phyloP scores from a whole-genome alignment of 37 sponge, comb jelly and placozoan species.

The Eunapius fragilis region DNA sequence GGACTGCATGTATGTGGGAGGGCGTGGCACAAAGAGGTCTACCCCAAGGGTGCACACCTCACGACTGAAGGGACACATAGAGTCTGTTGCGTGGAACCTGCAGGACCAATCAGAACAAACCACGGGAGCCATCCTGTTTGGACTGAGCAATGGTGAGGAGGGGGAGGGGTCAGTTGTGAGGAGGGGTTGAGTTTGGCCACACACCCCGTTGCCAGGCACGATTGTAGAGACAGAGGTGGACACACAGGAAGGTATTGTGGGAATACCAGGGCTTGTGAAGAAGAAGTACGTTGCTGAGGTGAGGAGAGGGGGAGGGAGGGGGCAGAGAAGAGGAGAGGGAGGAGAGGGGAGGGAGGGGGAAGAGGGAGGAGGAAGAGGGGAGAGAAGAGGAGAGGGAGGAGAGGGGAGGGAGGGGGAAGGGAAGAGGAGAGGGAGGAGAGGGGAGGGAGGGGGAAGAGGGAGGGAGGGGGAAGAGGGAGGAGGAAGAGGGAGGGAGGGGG shows the following conservation, averaged over 20 bases:
- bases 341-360: background rate
- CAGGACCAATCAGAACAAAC: conserved; percentile 63
- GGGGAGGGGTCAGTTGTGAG: background rate
- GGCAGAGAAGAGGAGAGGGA: background rate
- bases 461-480: too few species aligned
- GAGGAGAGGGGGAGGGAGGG: background rate
- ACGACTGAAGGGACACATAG: conserved; percentile 51
- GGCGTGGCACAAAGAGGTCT: conserved; percentile 28
- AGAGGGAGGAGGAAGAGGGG: too few species aligned
- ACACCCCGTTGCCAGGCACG: conserved; percentile 15
- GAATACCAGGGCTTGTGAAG: conserved; percentile 4
- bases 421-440: too few species aligned
- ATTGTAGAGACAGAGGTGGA: conserved; percentile 76
- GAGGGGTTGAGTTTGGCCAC: background rate
- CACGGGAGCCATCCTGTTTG: conserved; percentile 90
- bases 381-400: too few species aligned
- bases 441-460: background rate
- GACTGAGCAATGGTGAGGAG: conserved; percentile 63
- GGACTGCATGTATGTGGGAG: conserved; percentile 81
- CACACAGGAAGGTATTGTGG: conserved; percentile 37
- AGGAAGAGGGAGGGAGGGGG: too few species aligned
- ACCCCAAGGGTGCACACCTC: conserved; percentile 17
- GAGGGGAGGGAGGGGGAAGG: too few species aligned
- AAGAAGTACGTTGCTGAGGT: conserved; percentile 32
- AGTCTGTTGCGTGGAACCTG: conserved; percentile 90